Base-by-base conservation (phyloP, 2,797 vertebrate genomes). In the Tinamus major region DNA sequence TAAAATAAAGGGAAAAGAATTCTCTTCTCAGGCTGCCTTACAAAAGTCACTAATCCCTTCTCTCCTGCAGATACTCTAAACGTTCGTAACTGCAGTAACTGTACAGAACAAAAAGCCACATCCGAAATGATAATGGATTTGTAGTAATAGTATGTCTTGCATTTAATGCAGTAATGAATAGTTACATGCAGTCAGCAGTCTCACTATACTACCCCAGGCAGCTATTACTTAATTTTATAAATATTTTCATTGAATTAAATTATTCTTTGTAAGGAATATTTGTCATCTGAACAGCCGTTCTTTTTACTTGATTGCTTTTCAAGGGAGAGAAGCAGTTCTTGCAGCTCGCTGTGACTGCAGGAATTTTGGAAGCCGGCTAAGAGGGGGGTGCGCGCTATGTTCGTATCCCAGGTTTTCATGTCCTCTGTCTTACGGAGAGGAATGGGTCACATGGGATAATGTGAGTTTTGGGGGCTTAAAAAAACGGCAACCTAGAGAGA, bases 101-200 rank as follows among this genome's bases (percentile, higher is more conserved):
- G 85, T 80, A 86, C 29, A 65, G 78, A 94, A n/a, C n/a, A 15
- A 77, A 80, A 46, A 90, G 83, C 77, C 78, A 61, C 58, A 11
- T 8, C 1, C 61, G 62, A 87, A 79, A 88, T 62, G 80, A 74
- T 77, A 94, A 94, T 79, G 91, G 72, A 41, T 90, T 59, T 69
- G 53, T 41, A 87, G 72, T 79, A 87, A 79, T 31, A 62, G 20
- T 24, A 11, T 58, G 67, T 49, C 71, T 77, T 69, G 91, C 69
- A 49, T 83, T 96, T 90, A 56, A 71, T 90, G 48, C 35, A 87
- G 37, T 65, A 94, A 93, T 89, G 77, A 82, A 42, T 62, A 55
- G 48, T 71, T 90, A 71, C 48, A n/a, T 29, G 29, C 82, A 91
- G 56, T 79, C 88, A 79, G 72, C 77, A 92, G 76, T 55, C 46